Base-by-base conservation (phyloP, 2,888 invertebrate species). In the Drosophila kuntzei region DNA sequence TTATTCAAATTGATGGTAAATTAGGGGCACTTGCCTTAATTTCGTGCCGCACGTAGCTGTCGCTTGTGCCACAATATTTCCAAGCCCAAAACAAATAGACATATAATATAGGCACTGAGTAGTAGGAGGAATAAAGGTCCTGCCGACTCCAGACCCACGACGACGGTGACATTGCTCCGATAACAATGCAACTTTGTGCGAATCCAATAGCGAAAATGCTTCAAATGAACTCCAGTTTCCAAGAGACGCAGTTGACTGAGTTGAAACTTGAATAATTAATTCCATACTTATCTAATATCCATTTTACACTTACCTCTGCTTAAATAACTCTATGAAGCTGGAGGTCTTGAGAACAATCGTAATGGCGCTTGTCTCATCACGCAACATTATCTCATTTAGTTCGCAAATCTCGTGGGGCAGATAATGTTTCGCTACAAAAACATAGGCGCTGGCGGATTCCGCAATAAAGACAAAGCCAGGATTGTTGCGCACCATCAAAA, bases 381-480 rank as follows among this genome's bases (percentile, higher is more conserved):
- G 74, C 4, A 92, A 58, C 0, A 82, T 64, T 7, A 92, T 85
- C 60, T 91, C 90, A 75, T 92, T 91, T 0, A 92, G 64, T 36
- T 89, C 90, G 57, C 92, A 92, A n/a, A 92, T 90, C 67, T 92
- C 90, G 46, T 91, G 81, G 0, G 90, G 89, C 25, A 89, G 51
- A 47, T 79, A 92, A 49, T 80, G 66, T n/a, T 89, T 85, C 3
- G 83, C 72, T 1, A 92, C 84, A 25, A 89, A 72, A 32, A 71
- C 37, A 67, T 83, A 91, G 2, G 86, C 89, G 0, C 79, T 81
- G 1, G 87, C 79, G 8, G 87, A 86, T 14, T 91, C 91, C 1
- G 90, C 76, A 11, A 90, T 81, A 46, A 80, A 92, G 1, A 90
- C 92, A 71, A 81, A 91, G 0, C 91, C 92, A 0, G 85, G 82